Evolutionary conservation across 2,113 vertebrate genomes (phyloP).

Genomic region (Mormyrus iriodes): DNA sequence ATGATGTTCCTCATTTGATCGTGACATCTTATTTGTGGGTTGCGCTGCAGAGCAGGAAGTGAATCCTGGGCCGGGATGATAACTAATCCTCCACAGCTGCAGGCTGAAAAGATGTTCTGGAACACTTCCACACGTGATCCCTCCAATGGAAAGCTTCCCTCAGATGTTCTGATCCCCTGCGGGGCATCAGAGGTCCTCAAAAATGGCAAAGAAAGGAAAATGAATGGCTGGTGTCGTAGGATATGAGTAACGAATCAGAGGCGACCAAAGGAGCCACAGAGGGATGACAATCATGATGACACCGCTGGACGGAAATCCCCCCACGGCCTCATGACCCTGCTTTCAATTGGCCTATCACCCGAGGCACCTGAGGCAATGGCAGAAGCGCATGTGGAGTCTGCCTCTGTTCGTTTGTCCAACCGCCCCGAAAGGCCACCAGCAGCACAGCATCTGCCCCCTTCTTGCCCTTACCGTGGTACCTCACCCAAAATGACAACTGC

Average conservation of each 20-base stretch:
- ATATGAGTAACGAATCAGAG: slow-evolving; percentile 20
- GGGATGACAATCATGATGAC: not conserved
- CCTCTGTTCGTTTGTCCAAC: not conserved
- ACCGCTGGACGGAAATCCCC: not conserved
- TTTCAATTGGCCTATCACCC: not conserved
- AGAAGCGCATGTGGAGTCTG: not conserved
- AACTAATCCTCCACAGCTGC: slow-evolving; percentile 60
- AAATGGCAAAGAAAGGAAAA: slow-evolving; percentile 42
- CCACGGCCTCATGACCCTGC: no score
- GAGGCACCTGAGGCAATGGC: not conserved
- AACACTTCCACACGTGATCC: slow-evolving; percentile 49
- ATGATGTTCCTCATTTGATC: slow-evolving; percentile 20
- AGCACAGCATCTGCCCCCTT: not conserved
- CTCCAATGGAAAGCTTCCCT: slow-evolving; percentile 49
- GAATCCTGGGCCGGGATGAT: slow-evolving; percentile 56
- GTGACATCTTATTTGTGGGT: slow-evolving; percentile 35
- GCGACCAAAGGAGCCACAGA: not conserved
- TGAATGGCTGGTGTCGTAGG: slow-evolving; percentile 28
- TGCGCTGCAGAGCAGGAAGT: slow-evolving; percentile 51
- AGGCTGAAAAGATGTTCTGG: slow-evolving; percentile 60
- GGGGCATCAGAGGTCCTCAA: slow-evolving; percentile 42
- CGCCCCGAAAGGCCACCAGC: not conserved
- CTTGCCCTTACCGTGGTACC: not conserved
- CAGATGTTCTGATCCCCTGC: slow-evolving; percentile 45
- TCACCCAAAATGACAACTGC: not conserved